Evolutionary conservation across 2,888 invertebrate species (phyloP).

Genomic region (Rosalia funebris): DNA sequence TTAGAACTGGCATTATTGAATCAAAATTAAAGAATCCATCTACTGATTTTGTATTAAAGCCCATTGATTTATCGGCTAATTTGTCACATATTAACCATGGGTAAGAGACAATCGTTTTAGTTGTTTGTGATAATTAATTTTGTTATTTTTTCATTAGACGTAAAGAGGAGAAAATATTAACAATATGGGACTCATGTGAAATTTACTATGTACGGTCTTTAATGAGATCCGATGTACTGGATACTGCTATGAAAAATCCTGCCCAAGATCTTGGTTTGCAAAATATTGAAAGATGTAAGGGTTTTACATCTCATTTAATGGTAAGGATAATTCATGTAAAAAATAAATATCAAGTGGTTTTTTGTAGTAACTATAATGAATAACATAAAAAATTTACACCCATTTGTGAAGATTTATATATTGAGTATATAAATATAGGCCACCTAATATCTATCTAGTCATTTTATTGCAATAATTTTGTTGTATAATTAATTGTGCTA

Average conservation of each 20-base stretch:
- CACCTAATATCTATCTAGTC: too few species aligned
- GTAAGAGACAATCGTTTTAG: slow-evolving; percentile 46
- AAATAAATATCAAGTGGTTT: too few species aligned
- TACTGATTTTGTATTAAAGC: slow-evolving; percentile 73
- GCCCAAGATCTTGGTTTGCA: slow-evolving; percentile 82
- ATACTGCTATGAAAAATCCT: slow-evolving; percentile 72
- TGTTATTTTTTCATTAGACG: too few species aligned
- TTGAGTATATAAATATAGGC: too few species aligned
- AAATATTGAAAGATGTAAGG: slow-evolving; percentile 86
- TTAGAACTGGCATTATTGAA: slow-evolving; percentile 79
- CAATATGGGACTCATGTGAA: slow-evolving; percentile 79
- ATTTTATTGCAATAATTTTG: too few species aligned
- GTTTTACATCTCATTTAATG: slow-evolving; percentile 84
- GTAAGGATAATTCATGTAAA: slow-evolving; percentile 63
- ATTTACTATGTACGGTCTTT: slow-evolving; percentile 79
- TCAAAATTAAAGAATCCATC: slow-evolving; percentile 66
- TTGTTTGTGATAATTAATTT: too few species aligned
- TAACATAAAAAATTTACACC: too few species aligned
- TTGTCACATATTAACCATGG: slow-evolving; percentile 67
- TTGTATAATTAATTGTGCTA: too few species aligned
- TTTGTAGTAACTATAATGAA: too few species aligned
- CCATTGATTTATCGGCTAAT: slow-evolving; percentile 74
- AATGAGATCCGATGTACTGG: slow-evolving; percentile 74
- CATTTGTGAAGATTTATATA: too few species aligned
- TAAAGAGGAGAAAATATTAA: slow-evolving; percentile 63